phyloP scores from a whole-genome alignment of 2,113 vertebrate species.

The Datnioides undecimradiatus region DNA sequence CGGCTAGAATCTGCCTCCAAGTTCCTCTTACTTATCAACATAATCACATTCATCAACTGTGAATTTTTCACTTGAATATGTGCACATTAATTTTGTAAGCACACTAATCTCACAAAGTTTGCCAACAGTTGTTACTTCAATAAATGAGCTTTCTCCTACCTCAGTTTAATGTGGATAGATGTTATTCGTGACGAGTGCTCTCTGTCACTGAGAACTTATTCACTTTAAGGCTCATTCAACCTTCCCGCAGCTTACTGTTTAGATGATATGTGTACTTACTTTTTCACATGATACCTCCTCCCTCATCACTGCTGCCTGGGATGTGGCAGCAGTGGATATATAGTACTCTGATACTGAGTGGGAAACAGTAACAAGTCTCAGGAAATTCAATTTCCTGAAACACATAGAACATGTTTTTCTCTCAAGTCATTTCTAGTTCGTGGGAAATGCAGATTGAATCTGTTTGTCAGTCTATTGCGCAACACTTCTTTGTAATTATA shows the following conservation, averaged over 20 bases:
- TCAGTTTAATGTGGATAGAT: too few species aligned
- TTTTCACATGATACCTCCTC: too few species aligned
- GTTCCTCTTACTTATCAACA: background rate
- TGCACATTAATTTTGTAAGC: too few species aligned
- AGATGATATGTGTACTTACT: too few species aligned
- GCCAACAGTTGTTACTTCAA: too few species aligned
- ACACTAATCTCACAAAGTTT: too few species aligned
- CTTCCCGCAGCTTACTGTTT: too few species aligned
- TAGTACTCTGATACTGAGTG: background rate
- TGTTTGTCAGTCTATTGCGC: background rate
- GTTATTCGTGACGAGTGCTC: background rate
- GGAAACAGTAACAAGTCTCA: background rate
- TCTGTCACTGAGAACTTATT: background rate
- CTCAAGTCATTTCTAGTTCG: background rate
- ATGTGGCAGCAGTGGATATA: too few species aligned
- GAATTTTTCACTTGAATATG: background rate
- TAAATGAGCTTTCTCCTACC: too few species aligned
- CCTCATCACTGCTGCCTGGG: background rate
- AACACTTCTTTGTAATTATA: background rate
- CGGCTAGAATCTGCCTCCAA: too few species aligned
- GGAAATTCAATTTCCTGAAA: background rate
- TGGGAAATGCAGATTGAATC: background rate
- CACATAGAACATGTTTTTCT: background rate
- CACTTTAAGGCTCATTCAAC: background rate
- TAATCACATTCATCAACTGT: background rate